Conservation (phyloP, 1,140 invertebrate species). For the Panagrolaimus sp. region DNA sequence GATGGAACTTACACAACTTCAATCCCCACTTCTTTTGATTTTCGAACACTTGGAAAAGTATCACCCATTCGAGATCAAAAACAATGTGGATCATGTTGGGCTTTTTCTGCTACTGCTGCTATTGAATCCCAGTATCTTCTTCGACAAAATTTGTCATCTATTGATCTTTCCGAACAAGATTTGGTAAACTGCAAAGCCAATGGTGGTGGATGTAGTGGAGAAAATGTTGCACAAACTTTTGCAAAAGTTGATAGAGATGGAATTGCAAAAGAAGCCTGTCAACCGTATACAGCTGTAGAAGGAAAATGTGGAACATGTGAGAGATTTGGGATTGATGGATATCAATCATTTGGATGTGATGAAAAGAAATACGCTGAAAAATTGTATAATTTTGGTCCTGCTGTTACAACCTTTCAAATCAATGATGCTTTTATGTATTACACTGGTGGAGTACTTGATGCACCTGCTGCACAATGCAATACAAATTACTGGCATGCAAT, state of each 20-base stretch:
- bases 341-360: not conserved
- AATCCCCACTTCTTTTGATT: not conserved
- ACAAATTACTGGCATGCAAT: constrained; percentile 59
- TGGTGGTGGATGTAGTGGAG: constrained; percentile 82
- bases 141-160: constrained; percentile 69
- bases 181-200: constrained; percentile 74
- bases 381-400: not conserved
- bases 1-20: no score
- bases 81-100: constrained; percentile 90
- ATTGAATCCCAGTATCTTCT: constrained; percentile 85
- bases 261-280: no score
- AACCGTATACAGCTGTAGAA: no score
- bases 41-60: not conserved
- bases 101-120: constrained; percentile 89
- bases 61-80: constrained; percentile 16
- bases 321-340: not conserved
- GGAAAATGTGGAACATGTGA: no score
- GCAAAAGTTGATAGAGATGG: no score
- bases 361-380: not conserved
- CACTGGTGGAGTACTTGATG: not conserved
- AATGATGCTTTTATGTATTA: not conserved
- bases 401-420: not conserved
- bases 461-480: not conserved
- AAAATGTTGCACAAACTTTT: no score
- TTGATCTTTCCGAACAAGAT: constrained; percentile 84